Conservation (phyloP, 2,113 vertebrate genomes). For the Salvelinus fontinalis region DNA sequence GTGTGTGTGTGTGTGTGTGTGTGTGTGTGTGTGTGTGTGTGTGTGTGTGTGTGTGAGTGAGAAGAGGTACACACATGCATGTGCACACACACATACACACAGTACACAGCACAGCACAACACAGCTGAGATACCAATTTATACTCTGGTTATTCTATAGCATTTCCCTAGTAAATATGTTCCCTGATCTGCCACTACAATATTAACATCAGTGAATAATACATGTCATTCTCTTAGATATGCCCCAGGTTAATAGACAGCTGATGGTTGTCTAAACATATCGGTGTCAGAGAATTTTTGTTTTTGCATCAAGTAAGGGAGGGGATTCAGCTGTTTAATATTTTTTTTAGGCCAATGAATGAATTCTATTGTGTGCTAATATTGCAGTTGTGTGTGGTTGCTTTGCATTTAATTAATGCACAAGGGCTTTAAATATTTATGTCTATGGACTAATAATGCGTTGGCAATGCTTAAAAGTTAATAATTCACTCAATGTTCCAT, state of each 20-base stretch:
- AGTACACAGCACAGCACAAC: too few relatives aligned
- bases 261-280: slow-evolving; percentile 53
- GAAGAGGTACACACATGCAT: too few relatives aligned
- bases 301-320: slow-evolving; percentile 34
- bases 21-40: too few relatives aligned
- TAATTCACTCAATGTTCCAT: slow-evolving; percentile 49
- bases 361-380: slow-evolving; percentile 61
- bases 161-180: slow-evolving; percentile 27
- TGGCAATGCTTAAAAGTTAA: slow-evolving; percentile 67
- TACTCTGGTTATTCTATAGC: too few relatives aligned
- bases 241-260: slow-evolving; percentile 61
- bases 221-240: slow-evolving; percentile 41
- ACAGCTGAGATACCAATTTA: too few relatives aligned
- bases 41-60: neutral
- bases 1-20: too few relatives aligned
- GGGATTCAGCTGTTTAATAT: slow-evolving; percentile 48
- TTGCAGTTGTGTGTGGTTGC: slow-evolving; percentile 50
- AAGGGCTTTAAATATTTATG: slow-evolving; percentile 67
- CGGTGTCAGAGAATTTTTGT: neutral
- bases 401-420: slow-evolving; percentile 69
- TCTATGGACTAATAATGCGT: slow-evolving; percentile 60
- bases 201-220: slow-evolving; percentile 54
- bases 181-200: slow-evolving; percentile 25
- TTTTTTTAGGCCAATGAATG: slow-evolving; percentile 62
- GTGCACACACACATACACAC: too few relatives aligned